Conservation (phyloP, 2,888 invertebrate genomes). For the Heliconius cydno region DNA sequence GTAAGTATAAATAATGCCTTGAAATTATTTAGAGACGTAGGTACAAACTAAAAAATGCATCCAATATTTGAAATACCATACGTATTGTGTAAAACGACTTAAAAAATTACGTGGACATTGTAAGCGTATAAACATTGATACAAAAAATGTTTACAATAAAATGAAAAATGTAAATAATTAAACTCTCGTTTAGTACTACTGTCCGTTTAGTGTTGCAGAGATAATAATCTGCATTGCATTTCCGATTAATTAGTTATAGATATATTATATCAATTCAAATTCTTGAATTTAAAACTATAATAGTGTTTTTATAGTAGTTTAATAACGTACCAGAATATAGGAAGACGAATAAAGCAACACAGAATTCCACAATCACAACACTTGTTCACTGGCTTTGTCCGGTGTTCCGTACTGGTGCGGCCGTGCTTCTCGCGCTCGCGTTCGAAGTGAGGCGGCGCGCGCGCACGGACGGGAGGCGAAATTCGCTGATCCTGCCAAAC, state of each 20-base stretch:
- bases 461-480: slow-evolving; percentile 60
- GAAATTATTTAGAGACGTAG: not conserved
- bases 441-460: slow-evolving; percentile 72
- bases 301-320: not conserved
- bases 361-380: slow-evolving; percentile 60
- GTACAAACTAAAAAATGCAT: not conserved
- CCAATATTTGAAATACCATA: not conserved
- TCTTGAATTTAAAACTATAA: not conserved
- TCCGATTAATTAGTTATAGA: slow-evolving; percentile 32
- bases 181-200: not conserved
- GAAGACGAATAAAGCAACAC: slow-evolving; percentile 42
- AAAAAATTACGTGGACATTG: not conserved
- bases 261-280: not conserved
- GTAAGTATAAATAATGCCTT: not conserved
- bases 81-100: not conserved
- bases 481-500: slow-evolving; percentile 65
- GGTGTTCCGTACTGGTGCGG: slow-evolving; percentile 55
- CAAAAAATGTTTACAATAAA: not conserved
- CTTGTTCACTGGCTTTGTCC: slow-evolving; percentile 60
- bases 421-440: slow-evolving; percentile 66
- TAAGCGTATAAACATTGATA: not conserved
- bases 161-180: not conserved
- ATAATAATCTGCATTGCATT: slow-evolving; percentile 33
- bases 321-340: slow-evolving; percentile 63
- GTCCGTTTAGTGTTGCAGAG: slow-evolving; percentile 2